These are phyloP conservation scores for Monarcha castaneiventris DNA, from an alignment of 2,113 vertebrate species.

Conservation along the genomic window DNA sequence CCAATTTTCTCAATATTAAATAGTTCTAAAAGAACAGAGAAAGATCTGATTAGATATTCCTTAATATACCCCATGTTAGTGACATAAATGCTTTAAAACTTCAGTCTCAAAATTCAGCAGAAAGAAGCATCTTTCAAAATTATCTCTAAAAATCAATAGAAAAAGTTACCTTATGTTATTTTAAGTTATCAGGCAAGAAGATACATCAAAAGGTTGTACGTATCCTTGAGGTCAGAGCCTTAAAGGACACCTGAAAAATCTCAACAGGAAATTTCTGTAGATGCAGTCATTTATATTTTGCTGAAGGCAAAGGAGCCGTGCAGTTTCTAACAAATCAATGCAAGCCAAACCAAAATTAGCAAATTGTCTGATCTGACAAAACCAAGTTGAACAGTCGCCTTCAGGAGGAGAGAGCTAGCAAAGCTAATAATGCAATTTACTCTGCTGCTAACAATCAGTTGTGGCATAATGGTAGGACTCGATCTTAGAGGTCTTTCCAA, in stretches of 20 bases:
- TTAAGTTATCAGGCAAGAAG: not conserved
- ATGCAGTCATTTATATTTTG: not conserved
- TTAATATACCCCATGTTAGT: not conserved
- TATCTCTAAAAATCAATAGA: not conserved
- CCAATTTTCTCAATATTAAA: not conserved
- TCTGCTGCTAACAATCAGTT: conserved; percentile 33
- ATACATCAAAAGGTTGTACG: not conserved
- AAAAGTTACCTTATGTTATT: not conserved
- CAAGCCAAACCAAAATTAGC: conserved; percentile 54
- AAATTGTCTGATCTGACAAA: conserved; percentile 45
- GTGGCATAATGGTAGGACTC: not conserved
- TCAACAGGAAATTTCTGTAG: not conserved
- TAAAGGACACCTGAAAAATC: conserved; percentile 22
- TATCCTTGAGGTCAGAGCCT: not conserved
- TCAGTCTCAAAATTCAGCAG: not conserved
- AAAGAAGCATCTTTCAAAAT: not conserved
- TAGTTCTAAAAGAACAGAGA: not conserved
- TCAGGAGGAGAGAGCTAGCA: conserved; percentile 54
- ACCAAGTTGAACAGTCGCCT: conserved; percentile 29
- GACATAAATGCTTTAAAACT: not conserved
- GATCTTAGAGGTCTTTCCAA: not conserved
- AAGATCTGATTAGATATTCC: not conserved
- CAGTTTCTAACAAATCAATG: conserved; percentile 10
- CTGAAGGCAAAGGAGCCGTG: not conserved
- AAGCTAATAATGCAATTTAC: conserved; percentile 30